Base-by-base conservation (phyloP, 2,888 invertebrate genomes). In the Geotrupes spiniger region DNA sequence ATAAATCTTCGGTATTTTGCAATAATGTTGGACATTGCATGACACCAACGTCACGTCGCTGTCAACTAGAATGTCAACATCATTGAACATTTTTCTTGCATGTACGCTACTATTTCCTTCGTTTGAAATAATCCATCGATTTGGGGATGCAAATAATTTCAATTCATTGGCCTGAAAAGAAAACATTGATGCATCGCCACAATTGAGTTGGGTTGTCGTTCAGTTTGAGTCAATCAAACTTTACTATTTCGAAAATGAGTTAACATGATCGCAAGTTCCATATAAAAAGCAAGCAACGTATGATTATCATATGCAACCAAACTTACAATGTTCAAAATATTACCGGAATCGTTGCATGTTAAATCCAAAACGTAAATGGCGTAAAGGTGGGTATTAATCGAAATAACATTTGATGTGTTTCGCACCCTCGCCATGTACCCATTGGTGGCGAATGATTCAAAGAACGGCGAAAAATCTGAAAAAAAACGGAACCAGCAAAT, bases 41-140 rank as follows among this genome's bases (percentile, higher is more conserved):
- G 63, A 66, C 0, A 73, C 73, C 2, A 79, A 10, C 0, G 76
- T 74, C 1, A 79, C 73, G 36, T 80, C 77, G 52, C 80, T 80
- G 45, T 81, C 76, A 0, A 77, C 65, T 25, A 78, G 58, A 29
- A 76, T 64, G 48, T 61, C 41, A 11, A 63, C 38, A 6, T 59
- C 51, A 2, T 12, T 9, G 39, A 67, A 62, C 10, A 36, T 11
- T 16, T 12, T 25, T 4, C 15, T 11, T 9, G 16, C 9, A n/a
- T 25, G 14, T n/a, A 21, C 17, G 17, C 5, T 21, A 11, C 16
- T 33, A 17, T 17, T 14, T 2, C 12, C n/a, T 3, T 33, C 17
- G 14, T 36, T 41, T 14, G 41, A 36, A 9, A 50, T 37, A 9
- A 81, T 52, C 81, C 80, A 81, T 42, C 76, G 73, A 57, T 74